Evolutionary conservation across 2,888 invertebrate species (phyloP), one percentile per base, ranked within the genome.

Genomic region (Resseliella maxima): DNA sequence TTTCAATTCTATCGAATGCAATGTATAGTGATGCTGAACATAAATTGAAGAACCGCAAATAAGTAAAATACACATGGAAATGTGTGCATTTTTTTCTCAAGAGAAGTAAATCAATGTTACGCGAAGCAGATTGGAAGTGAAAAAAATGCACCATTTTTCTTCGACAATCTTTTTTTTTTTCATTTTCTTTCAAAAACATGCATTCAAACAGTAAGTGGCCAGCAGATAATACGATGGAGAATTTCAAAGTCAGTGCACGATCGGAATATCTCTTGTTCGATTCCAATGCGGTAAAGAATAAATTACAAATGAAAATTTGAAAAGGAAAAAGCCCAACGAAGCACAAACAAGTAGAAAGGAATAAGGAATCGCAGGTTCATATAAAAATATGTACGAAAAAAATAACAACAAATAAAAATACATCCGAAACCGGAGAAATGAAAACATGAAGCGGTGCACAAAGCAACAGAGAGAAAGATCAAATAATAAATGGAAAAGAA

Each of bases 401-500:
- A 72, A 72, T 18, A 72, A 31, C 72, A 31, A 24, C 31, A 31
- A 21, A 18, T 21, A 50, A 50, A 72, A 72, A 31, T 31, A 72
- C 27, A 72, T 31, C 31, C 24, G 59, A 59, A n/a, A 59, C 15
- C 59, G 59, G 6, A 41, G 50, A n/a, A 59, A 59, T 59, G 10
- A 6, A 6, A 72, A 72, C 72, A 72, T 72, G 31, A 27, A 72
- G 15, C 72, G 31, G 27, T 72, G 72, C 31, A 72, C 72, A 72
- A 31, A 72, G 31, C 31, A 72, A 72, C 31, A 31, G 31, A 72
- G 35, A 72, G 31, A 72, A 18, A 72, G 72, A 72, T 72, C 72
- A 72, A 72, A 72, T 72, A 72, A 72, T 72, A 72, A 72, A 72
- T 72, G 72, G 31, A 31, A 72, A 72, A 72, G 31, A 72, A 72